These are phyloP conservation scores for Forbesichthys agassizii DNA, from an alignment of 2,113 vertebrate genomes.

Conservation along the genomic window DNA sequence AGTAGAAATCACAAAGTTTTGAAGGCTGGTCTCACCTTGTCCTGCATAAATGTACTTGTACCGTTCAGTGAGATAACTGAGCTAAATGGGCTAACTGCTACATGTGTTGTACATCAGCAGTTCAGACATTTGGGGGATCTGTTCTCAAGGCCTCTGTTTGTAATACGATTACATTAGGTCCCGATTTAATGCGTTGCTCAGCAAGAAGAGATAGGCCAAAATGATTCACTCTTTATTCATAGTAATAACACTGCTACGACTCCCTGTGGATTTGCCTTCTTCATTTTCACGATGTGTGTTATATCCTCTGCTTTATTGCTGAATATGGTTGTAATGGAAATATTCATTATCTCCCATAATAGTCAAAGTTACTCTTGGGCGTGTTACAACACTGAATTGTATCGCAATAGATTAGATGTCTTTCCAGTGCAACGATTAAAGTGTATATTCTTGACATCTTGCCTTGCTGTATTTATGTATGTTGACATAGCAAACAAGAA, in stretches of 20 bases:
- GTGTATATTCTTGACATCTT: not conserved
- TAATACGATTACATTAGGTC: not conserved
- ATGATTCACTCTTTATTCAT: constrained; percentile 22
- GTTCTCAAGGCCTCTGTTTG: constrained; percentile 1
- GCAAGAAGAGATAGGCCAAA: not conserved
- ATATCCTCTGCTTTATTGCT: constrained; percentile 18
- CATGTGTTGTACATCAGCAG: constrained; percentile 30
- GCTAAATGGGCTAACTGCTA: constrained; percentile 48
- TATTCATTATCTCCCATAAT: constrained; percentile 30
- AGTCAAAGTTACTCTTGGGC: constrained; percentile 10
- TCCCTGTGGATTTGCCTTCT: constrained; percentile 28
- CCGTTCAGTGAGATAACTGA: constrained; percentile 31
- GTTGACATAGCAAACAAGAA: constrained; percentile 18
- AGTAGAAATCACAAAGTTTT: constrained; percentile 67
- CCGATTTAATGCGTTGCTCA: not conserved
- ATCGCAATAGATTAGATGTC: constrained; percentile 12
- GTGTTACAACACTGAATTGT: constrained; percentile 14
- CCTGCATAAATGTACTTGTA: constrained; percentile 57
- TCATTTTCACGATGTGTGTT: constrained; percentile 23
- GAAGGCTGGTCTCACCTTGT: constrained; percentile 76
- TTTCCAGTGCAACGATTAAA: constrained; percentile 23
- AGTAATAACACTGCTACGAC: constrained; percentile 22
- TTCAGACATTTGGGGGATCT: constrained; percentile 4
- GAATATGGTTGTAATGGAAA: constrained; percentile 24
- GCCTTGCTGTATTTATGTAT: constrained; percentile 2